Evolutionary conservation across 2,888 invertebrate genomes (phyloP).

Genomic region (Villa cingulata): DNA sequence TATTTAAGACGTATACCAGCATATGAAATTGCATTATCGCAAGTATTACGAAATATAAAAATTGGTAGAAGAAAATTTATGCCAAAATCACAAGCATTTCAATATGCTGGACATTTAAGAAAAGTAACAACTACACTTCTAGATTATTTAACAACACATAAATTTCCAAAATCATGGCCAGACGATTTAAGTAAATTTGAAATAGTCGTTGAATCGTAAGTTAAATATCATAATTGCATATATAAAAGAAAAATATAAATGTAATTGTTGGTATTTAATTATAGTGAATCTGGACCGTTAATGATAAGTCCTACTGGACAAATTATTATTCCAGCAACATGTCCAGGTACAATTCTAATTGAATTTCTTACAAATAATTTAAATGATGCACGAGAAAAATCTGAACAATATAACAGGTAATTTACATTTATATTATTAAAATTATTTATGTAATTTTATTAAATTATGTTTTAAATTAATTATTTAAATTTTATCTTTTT

Average conservation of each 20-base stretch:
- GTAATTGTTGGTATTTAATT: constrained; percentile 22
- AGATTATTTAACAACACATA: constrained; percentile 52
- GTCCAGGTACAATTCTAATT: constrained; percentile 74
- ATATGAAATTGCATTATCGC: constrained; percentile 73
- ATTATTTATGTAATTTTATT: no score
- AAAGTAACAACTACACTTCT: constrained; percentile 75
- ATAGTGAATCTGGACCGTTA: constrained; percentile 80
- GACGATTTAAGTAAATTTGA: constrained; percentile 57
- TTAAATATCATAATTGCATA: constrained; percentile 15
- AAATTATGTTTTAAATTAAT: background rate
- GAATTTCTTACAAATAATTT: constrained; percentile 70
- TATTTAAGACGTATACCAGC: constrained; percentile 62
- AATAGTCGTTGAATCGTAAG: constrained; percentile 81
- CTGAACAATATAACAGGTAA: constrained; percentile 64
- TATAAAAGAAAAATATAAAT: background rate
- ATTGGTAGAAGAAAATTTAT: constrained; percentile 81
- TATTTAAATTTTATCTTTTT: no score
- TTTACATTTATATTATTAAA: no score
- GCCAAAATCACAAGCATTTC: constrained; percentile 75
- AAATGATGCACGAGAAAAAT: constrained; percentile 55
- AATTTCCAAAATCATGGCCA: constrained; percentile 61
- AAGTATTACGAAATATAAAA: constrained; percentile 68
- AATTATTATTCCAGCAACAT: constrained; percentile 81
- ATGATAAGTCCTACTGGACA: constrained; percentile 91
- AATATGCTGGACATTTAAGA: constrained; percentile 71